Conservation (phyloP, 2,113 vertebrate species). For the Candoia aspera region DNA sequence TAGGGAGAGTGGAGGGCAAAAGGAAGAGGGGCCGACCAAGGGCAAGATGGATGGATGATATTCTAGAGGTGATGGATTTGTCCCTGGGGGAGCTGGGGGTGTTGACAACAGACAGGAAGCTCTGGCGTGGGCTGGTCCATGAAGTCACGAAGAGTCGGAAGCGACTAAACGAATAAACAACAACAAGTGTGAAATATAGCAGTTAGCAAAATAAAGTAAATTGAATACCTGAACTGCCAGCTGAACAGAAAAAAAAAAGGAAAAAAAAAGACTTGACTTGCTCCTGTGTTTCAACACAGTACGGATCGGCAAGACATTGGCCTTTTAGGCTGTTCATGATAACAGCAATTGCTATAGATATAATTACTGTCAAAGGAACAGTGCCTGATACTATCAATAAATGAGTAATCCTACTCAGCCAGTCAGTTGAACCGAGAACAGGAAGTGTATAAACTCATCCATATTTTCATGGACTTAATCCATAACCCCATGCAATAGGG, state of each 20-base stretch:
- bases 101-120: too few species aligned
- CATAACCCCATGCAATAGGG: not conserved
- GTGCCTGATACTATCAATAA: not conserved
- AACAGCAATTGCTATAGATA: not conserved
- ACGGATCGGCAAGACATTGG: not conserved
- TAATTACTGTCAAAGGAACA: not conserved
- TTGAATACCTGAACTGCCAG: not conserved
- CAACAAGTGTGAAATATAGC: not conserved
- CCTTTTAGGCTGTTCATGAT: not conserved
- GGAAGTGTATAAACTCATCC: not conserved
- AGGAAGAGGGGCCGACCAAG: too few species aligned
- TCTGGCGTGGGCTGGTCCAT: too few species aligned
- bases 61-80: too few species aligned
- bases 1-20: too few species aligned
- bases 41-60: too few species aligned
- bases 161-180: too few species aligned
- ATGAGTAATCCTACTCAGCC: not conserved
- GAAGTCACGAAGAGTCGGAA: too few species aligned
- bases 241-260: not conserved
- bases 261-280: too few species aligned
- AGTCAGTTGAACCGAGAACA: not conserved
- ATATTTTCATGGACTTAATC: not conserved
- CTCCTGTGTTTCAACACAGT: not conserved
- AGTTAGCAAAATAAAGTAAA: not conserved
- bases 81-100: too few species aligned